Base-by-base conservation (phyloP, 2,888 invertebrate species). In the Helleia helle region DNA sequence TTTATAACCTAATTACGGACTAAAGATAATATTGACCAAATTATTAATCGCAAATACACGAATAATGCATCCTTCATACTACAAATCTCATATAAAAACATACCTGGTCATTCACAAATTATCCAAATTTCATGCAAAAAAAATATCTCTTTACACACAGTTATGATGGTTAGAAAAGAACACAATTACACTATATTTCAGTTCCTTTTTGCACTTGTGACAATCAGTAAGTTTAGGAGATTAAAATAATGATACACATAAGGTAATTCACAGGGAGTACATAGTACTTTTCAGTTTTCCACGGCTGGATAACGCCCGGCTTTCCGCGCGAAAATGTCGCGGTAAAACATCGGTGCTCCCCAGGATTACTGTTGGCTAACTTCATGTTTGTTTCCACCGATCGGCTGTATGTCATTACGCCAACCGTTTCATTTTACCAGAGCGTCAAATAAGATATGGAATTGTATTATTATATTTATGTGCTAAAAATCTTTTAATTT, bases 251-350 rank as follows among this genome's bases (percentile, higher is more conserved):
- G 36, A 50, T 41, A 49, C 46, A 50, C 36, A 42, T 39, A 44
- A 34, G 36, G 39, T 42, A 58, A 52, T 55, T 61, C 56, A 59
- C 61, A 55, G 51, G 63, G 58, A 59, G 52, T 50, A 66, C 57
- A 58, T 62, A 60, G 57, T 66, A 65, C 62, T 75, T 76, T 75
- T 71, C 58, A 73, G 70, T 59, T 79, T 81, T 83, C 77, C 76
- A 81, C 79, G 77, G 80, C 80, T 83, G 73, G 70, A 80, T 84
- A 81, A 80, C 80, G 83, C 77, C 83, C 81, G 81, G 81, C 84
- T 79, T 84, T 81, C 83, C 85, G 85, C 85, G 85, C 85, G 85
- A 84, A 83, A 85, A 85, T 83, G 80, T 83, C 83, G 85, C 85
- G 84, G 79, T 80, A 77, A 84, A 79, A 76, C 71, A 71, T 68